These are phyloP conservation scores for Acrobeloides nanus DNA, from an alignment of 2,888 invertebrate genomes.

Conservation along the genomic window DNA sequence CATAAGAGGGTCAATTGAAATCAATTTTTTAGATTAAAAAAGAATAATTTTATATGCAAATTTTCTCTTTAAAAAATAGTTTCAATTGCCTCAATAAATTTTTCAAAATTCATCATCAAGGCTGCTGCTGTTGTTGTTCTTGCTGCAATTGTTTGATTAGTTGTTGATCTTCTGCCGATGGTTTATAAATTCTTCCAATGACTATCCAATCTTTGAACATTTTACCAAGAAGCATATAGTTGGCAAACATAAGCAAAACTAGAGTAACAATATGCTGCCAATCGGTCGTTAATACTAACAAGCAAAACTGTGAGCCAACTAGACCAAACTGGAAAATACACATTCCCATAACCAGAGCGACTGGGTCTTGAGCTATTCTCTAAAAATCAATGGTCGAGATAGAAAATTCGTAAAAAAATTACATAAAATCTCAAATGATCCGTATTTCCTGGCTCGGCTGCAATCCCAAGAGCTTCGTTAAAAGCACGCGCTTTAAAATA, in stretches of 20 bases:
- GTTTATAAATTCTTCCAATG: conserved; percentile 40
- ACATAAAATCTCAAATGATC: conserved; percentile 80
- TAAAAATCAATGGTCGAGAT: conserved; percentile 58
- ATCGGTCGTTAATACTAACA: conserved; percentile 71
- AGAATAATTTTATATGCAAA: too few relatives aligned
- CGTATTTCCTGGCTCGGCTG: conserved; percentile 76
- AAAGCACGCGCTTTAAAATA: conserved; percentile 11
- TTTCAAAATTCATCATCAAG: too few relatives aligned
- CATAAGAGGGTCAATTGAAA: too few relatives aligned
- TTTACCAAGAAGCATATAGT: conserved; percentile 61
- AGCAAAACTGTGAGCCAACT: conserved; percentile 64
- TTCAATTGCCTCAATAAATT: too few relatives aligned
- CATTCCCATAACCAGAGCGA: conserved; percentile 62
- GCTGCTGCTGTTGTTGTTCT: too few relatives aligned
- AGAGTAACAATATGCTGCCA: conserved; percentile 87
- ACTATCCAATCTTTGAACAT: conserved; percentile 34
- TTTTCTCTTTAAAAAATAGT: too few relatives aligned
- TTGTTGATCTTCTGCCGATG: too few relatives aligned
- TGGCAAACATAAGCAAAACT: conserved; percentile 75
- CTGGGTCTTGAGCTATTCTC: conserved; percentile 79
- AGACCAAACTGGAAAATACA: conserved; percentile 61
- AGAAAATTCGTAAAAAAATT: conserved; percentile 56
- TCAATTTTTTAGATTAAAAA: too few relatives aligned
- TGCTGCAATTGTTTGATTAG: too few relatives aligned
- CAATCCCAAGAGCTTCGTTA: too few relatives aligned